Conservation (phyloP, 64 coral and sea anemone genomes). For the Actinia equina region DNA sequence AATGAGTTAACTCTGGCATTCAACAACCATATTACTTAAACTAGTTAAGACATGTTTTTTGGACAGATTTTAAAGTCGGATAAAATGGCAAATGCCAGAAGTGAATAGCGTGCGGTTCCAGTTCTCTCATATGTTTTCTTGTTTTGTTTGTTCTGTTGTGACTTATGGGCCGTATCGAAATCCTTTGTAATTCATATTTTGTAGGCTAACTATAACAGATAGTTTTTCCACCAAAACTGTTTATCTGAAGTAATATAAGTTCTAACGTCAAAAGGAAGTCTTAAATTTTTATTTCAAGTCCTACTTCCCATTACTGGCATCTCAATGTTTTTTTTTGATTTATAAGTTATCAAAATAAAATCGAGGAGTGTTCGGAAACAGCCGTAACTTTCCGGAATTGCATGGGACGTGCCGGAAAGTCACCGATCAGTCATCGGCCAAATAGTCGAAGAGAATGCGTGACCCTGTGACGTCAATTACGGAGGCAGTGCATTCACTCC, state of each 20-base stretch:
- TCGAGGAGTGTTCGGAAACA: conserved; percentile 28
- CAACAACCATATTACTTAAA: background rate
- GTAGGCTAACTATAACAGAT: background rate
- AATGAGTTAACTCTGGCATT: conserved; percentile 4
- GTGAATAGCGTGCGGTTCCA: background rate
- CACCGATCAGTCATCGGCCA: background rate
- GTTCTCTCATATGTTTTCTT: background rate
- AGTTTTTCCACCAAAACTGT: no score
- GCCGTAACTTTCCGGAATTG: background rate
- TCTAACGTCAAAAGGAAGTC: no score
- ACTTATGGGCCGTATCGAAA: background rate
- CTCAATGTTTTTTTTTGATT: background rate
- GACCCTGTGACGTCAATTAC: background rate
- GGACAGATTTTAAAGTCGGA: background rate
- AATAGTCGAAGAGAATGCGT: background rate
- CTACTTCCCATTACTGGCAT: background rate
- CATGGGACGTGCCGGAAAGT: background rate
- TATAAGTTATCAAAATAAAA: background rate
- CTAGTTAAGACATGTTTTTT: background rate
- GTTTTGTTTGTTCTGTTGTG: background rate
- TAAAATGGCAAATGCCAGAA: background rate
- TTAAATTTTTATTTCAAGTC: background rate
- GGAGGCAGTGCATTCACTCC: background rate
- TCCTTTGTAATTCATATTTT: background rate
- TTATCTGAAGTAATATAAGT: no score